phyloP scores from a whole-genome alignment of 37 sponge, comb jelly and placozoan genomes.

The Crambe crambe region DNA sequence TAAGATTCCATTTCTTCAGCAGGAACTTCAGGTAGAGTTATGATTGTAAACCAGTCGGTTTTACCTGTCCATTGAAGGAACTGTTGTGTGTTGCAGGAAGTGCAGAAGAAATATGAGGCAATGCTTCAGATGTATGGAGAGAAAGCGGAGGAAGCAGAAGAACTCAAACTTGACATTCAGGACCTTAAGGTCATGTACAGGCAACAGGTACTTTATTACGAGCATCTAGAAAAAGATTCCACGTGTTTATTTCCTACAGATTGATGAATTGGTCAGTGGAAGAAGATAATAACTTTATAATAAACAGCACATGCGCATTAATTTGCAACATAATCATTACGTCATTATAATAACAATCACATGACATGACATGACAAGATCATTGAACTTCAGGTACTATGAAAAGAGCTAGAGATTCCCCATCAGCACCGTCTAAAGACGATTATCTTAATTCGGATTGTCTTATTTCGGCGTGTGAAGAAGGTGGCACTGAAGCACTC shows the following conservation, averaged over 20 bases:
- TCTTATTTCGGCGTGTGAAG: too few species aligned
- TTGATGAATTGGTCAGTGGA: constrained; percentile 8
- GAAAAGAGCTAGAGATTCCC: too few species aligned
- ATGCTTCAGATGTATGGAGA: constrained; percentile 99
- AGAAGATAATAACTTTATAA: constrained; percentile 6
- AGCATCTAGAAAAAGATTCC: not conserved
- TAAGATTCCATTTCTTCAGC: constrained; percentile 39
- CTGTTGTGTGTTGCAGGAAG: constrained; percentile 52
- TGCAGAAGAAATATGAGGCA: constrained; percentile 84
- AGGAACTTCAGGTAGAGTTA: constrained; percentile 49
- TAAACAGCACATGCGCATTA: not conserved
- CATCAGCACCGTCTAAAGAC: too few species aligned
- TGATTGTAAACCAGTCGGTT: not conserved
- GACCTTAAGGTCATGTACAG: constrained; percentile 95
- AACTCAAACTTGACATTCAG: constrained; percentile 89
- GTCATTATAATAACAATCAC: too few species aligned
- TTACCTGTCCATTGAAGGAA: not conserved
- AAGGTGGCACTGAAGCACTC: too few species aligned
- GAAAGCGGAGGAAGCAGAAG: constrained; percentile 94
- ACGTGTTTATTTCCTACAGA: not conserved
- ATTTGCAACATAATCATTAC: too few species aligned
- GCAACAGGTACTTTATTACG: constrained; percentile 51
- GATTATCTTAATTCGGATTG: too few species aligned
- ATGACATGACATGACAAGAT: too few species aligned
- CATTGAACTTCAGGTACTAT: too few species aligned